A percentile compares a stretch with the other conserved stretches of the same genome.
Conservation (phyloP, 2,113 vertebrate species). For the Oryctolagus cuniculus region mOryCun1.1 NC_091433.1:154233001-154233500, state of each 20-base stretch:
- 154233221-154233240: neutral
- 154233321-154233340: constrained; percentile 14
- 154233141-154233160: neutral
- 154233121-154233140: neutral
- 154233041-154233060: neutral
- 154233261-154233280: neutral
- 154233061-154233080: neutral
- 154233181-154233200: neutral
- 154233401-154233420: constrained; percentile 6
- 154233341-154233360: neutral
- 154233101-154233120: neutral
- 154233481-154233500: neutral
- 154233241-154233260: neutral
- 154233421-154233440: neutral
- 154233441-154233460: neutral
- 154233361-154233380: neutral
- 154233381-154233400: neutral
- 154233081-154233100: neutral
- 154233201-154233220: neutral
- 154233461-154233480: neutral
- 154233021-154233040: neutral
- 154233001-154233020: neutral
- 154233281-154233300: constrained; percentile 16
- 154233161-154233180: neutral
- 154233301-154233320: neutral